Evolutionary conservation across 2,797 vertebrate species (phyloP).

Genomic region (Pipistrellus kuhlii): DNA sequence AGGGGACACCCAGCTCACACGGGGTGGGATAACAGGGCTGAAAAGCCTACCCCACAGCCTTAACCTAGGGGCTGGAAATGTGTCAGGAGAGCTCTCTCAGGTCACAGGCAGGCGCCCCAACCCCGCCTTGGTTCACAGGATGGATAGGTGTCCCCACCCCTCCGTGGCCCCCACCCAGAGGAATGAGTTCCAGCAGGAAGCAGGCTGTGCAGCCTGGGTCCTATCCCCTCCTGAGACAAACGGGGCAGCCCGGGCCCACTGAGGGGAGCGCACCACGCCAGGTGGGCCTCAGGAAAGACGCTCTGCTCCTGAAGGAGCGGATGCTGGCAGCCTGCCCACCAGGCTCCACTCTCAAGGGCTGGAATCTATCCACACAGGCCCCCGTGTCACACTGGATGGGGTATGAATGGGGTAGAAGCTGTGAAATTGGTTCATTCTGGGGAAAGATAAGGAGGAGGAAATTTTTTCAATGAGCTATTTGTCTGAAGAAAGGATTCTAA

Average conservation of each 20-base stretch:
- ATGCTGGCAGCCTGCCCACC: accelerated
- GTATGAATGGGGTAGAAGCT: not conserved
- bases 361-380: accelerated
- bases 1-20: not conserved
- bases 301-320: not conserved
- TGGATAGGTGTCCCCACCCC: not conserved
- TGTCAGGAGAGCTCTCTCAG: not conserved
- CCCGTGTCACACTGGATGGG: no score
- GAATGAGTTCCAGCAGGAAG: not conserved
- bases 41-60: not conserved
- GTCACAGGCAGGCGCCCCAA: not conserved
- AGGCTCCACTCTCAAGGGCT: not conserved
- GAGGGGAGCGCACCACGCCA: not conserved
- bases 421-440: not conserved
- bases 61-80: not conserved
- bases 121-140: not conserved
- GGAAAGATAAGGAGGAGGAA: not conserved
- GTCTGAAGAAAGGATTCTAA: not conserved
- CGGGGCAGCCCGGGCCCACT: not conserved
- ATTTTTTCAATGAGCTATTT: not conserved
- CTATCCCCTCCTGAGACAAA: not conserved
- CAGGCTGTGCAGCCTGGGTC: not conserved
- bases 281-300: not conserved
- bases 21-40: accelerated
- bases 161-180: not conserved